These are phyloP conservation scores for Misgurnus anguillicaudatus DNA, from an alignment of 2,113 vertebrate species.

Conservation along the genomic window DNA sequence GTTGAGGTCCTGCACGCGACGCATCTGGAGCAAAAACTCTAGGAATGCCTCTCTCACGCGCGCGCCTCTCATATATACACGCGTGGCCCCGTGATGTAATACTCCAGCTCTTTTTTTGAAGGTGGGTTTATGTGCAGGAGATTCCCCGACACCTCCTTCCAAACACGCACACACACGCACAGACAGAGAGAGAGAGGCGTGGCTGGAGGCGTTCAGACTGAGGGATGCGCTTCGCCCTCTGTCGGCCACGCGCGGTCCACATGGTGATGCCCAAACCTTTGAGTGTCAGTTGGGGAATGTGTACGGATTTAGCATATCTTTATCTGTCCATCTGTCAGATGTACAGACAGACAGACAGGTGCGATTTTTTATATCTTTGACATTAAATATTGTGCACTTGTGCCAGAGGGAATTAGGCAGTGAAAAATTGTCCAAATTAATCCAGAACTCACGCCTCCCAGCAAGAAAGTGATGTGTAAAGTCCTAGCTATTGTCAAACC, in stretches of 20 bases:
- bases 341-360: too few species aligned
- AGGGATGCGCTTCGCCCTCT: conserved; percentile 11
- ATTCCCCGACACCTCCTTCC: conserved; percentile 26
- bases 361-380: background rate
- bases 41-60: conserved; percentile 35
- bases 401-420: background rate
- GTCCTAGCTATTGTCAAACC: conserved; percentile 68
- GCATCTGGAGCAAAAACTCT: conserved; percentile 15
- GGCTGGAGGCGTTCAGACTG: background rate
- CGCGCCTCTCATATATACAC: conserved; percentile 38
- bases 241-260: background rate
- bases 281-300: too few species aligned
- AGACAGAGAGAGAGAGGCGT: background rate
- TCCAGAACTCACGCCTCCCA: conserved; percentile 74
- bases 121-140: conserved; percentile 25
- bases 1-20: background rate
- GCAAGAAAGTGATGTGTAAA: background rate
- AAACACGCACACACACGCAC: background rate
- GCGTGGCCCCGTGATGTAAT: conserved; percentile 38
- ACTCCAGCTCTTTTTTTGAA: background rate
- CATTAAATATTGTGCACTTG: background rate
- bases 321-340: background rate
- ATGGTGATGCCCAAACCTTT: background rate
- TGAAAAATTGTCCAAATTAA: conserved; percentile 7
- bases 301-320: background rate